Evolutionary conservation across 2,797 vertebrate species (phyloP).

Genomic region (Pachyuromys duprasi): DNA sequence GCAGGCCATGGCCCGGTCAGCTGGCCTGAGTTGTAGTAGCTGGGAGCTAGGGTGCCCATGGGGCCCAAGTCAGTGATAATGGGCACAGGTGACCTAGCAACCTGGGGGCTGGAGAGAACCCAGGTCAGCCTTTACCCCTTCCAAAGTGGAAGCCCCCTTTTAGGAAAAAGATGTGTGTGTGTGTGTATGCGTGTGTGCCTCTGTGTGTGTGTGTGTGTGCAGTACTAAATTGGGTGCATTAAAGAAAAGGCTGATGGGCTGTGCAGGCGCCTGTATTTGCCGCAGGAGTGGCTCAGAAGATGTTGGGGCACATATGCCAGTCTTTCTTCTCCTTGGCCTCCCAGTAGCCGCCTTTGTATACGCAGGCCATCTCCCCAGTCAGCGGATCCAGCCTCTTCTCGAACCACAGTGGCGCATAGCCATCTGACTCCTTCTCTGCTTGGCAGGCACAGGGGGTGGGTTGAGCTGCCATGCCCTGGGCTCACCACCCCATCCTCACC

Average conservation of each 20-base stretch:
- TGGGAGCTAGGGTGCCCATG: constrained; percentile 54
- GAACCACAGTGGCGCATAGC: constrained; percentile 96
- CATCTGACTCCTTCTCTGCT: constrained; percentile 93
- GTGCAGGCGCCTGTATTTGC: constrained; percentile 55
- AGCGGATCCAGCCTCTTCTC: constrained; percentile 93
- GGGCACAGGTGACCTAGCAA: constrained; percentile 70
- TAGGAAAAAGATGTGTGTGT: background rate
- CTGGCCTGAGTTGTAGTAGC: constrained; percentile 65
- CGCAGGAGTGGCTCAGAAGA: constrained; percentile 91
- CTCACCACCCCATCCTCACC: background rate
- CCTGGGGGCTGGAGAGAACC: constrained; percentile 46
- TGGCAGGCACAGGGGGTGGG: background rate
- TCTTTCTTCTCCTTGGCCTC: constrained; percentile 95
- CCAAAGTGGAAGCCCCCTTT: background rate
- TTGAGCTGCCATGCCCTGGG: background rate
- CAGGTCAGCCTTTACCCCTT: constrained; percentile 56
- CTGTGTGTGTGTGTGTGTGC: constrained; percentile 8
- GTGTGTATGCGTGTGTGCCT: constrained; percentile 13
- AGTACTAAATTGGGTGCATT: constrained; percentile 79
- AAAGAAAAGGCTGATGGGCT: constrained; percentile 80
- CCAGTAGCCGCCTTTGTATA: constrained; percentile 99
- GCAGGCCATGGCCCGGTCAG: constrained; percentile 74
- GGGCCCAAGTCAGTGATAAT: constrained; percentile 62
- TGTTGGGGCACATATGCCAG: constrained; percentile 94
- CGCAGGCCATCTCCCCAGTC: constrained; percentile 93